Base-by-base conservation (phyloP, 1,140 invertebrate genomes). In the Dicyema japonicum region DNA sequence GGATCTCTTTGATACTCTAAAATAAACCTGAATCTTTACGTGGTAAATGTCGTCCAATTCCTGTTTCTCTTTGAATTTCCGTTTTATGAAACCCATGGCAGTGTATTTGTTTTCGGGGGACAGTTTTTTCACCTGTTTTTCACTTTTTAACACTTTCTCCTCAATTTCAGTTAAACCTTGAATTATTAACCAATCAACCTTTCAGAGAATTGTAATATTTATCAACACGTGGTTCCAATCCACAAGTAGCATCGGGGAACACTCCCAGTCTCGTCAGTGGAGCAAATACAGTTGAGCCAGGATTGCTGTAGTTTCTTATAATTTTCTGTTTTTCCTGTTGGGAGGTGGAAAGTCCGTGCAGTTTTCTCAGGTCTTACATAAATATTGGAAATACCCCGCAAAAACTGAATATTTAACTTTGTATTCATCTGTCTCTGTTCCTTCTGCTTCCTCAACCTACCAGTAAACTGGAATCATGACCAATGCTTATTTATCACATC, bases 241-340 rank as follows among this genome's bases (percentile, higher is more conserved):
- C 7, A 8, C 7, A 8, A 21, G 7, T 21, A 21, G 7, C 7
- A 26, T 54, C 50, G 3, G 46, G 31, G 34, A 52, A 54, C 15
- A 48, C 39, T 5, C 50, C 50, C 15, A 47, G 38, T 9, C 50
- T 27, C 4, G 47, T 50, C 15, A 47, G 33, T 8, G 50, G 50
- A 5, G 49, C 49, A 34, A 47, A 54, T 1, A 40, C 37, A 33
- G 48, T 43, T 5, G 46, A 48, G 13, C 37, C 40, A 32, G 33
- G 40, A 18, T 42, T 34, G 2, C 39, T 22, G 32, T 43, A 52
- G 1, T 54, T 47, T 1, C 41, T 25, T 26, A 47, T 42, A 3
- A 50, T 37, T 21, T 48, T 39, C 4, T 42, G 32, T 18, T 40
- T 33, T 14, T 42, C 36, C 4, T 41, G 27, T 29, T 40, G 42